phyloP scores from a whole-genome alignment of 2,113 vertebrate species.

The Oenanthe melanoleuca region DNA sequence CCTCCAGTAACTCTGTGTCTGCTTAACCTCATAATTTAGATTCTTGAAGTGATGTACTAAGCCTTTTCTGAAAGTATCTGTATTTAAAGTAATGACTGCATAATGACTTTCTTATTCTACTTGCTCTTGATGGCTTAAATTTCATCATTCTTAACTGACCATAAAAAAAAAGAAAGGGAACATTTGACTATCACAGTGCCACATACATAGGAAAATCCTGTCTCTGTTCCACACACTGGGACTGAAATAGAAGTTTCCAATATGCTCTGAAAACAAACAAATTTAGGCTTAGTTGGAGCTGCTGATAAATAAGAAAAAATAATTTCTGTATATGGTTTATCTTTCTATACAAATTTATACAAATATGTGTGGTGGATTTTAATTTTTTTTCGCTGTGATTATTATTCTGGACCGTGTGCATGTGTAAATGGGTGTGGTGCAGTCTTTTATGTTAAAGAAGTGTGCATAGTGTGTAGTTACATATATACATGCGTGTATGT shows the following conservation, averaged over 20 bases:
- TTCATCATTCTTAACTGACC: neutral
- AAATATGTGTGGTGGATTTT: neutral
- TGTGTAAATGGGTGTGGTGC: neutral
- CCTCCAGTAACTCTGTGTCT: neutral
- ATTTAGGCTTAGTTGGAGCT: neutral
- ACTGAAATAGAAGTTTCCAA: neutral
- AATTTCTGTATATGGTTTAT: neutral
- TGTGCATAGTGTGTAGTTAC: neutral
- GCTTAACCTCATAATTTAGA: neutral
- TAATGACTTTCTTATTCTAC: neutral
- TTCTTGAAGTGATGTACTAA: neutral
- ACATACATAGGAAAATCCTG: neutral
- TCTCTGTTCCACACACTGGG: neutral
- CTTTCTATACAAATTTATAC: neutral
- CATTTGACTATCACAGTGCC: neutral
- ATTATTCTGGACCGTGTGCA: neutral
- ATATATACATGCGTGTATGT: too few species aligned
- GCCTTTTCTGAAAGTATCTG: neutral
- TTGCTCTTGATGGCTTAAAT: neutral
- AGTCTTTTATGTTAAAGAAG: neutral
- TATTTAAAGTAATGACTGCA: neutral
- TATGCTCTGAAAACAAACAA: neutral
- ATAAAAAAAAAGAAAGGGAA: neutral
- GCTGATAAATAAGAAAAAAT: neutral
- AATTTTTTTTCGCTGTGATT: neutral